phyloP scores from a whole-genome alignment of 2,888 invertebrate species.

The Drosophila limbata region DNA sequence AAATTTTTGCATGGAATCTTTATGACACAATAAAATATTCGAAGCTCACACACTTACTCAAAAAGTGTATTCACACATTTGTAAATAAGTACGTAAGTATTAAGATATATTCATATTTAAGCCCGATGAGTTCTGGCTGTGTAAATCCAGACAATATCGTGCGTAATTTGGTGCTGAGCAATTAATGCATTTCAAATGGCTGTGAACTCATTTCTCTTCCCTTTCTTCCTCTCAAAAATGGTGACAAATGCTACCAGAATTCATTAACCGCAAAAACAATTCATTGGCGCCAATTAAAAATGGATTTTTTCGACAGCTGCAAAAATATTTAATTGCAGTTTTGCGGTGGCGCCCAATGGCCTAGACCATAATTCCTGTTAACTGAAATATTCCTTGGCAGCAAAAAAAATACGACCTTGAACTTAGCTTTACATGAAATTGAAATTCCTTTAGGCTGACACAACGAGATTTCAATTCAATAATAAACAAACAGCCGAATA shows the following conservation, averaged over 20 bases:
- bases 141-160: conserved; percentile 31
- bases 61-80: neutral
- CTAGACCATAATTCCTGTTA: conserved; percentile 28
- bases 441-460: conserved; percentile 62
- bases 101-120: conserved; percentile 5
- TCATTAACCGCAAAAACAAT: conserved; percentile 22
- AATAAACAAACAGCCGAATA: conserved; percentile 4
- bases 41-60: neutral
- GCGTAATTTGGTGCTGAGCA: conserved; percentile 78
- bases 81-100: neutral
- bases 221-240: conserved; percentile 23
- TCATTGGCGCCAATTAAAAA: conserved; percentile 22
- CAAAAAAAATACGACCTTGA: conserved; percentile 39
- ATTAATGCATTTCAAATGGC: conserved; percentile 60
- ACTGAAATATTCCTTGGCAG: conserved; percentile 10
- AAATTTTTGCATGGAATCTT: conserved; percentile 32
- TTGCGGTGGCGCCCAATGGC: conserved; percentile 48
- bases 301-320: neutral
- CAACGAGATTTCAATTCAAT: conserved; percentile 17
- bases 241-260: conserved; percentile 51
- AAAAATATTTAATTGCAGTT: conserved; percentile 47
- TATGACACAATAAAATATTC: conserved; percentile 18
- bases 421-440: conserved; percentile 40
- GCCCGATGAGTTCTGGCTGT: conserved; percentile 16
- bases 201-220: conserved; percentile 9